phyloP scores from a whole-genome alignment of 2,888 invertebrate species.

The Scelioninae gen. 1 region DNA sequence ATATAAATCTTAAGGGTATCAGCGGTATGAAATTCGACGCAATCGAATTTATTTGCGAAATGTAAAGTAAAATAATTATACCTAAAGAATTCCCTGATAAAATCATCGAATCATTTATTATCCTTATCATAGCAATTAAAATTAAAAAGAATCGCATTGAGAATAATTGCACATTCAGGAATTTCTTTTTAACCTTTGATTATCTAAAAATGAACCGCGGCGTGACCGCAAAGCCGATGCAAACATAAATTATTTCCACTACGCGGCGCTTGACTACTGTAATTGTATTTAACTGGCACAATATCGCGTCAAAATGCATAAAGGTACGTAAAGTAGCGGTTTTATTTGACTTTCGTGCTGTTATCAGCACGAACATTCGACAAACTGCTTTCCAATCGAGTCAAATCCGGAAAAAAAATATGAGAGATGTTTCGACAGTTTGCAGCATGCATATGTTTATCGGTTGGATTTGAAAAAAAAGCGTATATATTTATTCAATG shows the following conservation, averaged over 20 bases:
- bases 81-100: background rate
- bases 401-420: constrained; percentile 47
- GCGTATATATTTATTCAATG: constrained; percentile 64
- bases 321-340: constrained; percentile 12
- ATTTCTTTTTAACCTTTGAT: background rate
- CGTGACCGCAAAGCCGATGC: constrained; percentile 23
- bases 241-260: constrained; percentile 33
- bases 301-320: constrained; percentile 19
- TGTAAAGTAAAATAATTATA: background rate
- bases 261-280: constrained; percentile 27
- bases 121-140: background rate
- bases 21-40: too few species aligned
- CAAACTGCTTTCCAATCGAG: constrained; percentile 46
- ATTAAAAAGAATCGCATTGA: background rate
- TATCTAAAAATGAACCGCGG: constrained; percentile 23
- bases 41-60: too few species aligned
- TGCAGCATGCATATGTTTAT: constrained; percentile 26
- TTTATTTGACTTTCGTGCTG: constrained; percentile 35
- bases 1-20: too few species aligned
- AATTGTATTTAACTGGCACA: constrained; percentile 23
- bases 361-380: constrained; percentile 45
- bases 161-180: constrained; percentile 3
- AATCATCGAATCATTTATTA: background rate
- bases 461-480: too few species aligned
- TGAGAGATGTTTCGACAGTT: constrained; percentile 31